A percentile compares a stretch with the other conserved stretches of the same genome.
phyloP scores from a whole-genome alignment of 2,888 invertebrate genomes.

The Cryptus armator region DNA sequence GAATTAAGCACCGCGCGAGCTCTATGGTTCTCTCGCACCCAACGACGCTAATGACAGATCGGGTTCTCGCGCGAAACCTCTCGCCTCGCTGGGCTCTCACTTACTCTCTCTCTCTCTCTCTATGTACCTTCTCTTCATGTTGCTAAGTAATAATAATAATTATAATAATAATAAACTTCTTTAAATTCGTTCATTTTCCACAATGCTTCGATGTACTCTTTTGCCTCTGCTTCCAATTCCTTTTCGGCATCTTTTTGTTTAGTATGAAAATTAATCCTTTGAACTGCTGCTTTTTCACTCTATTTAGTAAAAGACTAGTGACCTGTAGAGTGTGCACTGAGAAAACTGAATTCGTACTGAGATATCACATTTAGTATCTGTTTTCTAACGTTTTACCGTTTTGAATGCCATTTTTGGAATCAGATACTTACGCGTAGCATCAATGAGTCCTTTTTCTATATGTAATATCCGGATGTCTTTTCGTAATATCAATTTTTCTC shows the following conservation, averaged over 20 bases:
- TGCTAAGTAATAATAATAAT: constrained; percentile 43
- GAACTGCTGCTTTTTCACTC: no score
- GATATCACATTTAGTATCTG: no score
- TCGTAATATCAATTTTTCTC: no score
- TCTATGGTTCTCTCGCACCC: constrained; percentile 59
- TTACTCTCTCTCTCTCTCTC: neutral
- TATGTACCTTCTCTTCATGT: constrained; percentile 27
- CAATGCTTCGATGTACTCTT: neutral
- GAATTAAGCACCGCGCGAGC: constrained; percentile 80
- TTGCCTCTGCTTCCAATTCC: neutral
- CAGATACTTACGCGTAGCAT: no score
- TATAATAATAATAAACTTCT: constrained; percentile 68
- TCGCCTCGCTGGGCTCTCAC: constrained; percentile 40
- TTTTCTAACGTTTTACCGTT: no score
- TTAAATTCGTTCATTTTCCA: constrained; percentile 66
- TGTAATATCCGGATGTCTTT: no score
- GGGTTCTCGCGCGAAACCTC: constrained; percentile 73
- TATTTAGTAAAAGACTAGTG: no score
- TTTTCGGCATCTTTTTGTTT: neutral
- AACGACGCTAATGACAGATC: constrained; percentile 81
- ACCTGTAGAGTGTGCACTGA: no score
- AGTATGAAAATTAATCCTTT: neutral
- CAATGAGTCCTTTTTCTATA: no score
- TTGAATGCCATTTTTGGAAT: no score
- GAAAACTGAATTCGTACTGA: no score